Conservation (phyloP, 2,888 invertebrate species). For the Idaea biselata region DNA sequence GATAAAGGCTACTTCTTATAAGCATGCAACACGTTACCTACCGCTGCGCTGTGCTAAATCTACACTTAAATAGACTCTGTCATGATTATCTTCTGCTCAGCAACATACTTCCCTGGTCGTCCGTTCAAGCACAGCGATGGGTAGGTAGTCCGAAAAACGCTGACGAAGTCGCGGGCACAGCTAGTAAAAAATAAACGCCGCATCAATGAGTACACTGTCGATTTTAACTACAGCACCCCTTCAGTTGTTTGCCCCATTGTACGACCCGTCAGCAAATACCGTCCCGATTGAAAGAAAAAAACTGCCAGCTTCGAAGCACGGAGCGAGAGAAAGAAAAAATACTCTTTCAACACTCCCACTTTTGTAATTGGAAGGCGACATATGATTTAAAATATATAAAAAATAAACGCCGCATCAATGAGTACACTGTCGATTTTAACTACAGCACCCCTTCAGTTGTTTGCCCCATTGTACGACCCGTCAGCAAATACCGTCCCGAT, state of each 20-base stretch:
- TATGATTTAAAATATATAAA: not conserved
- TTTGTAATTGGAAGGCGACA: not conserved
- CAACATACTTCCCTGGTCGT: too few relatives aligned
- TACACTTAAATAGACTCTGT: too few relatives aligned
- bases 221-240: constrained; percentile 31
- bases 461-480: constrained; percentile 46
- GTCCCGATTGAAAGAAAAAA: constrained; percentile 41
- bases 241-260: constrained; percentile 50
- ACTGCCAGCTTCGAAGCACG: too few relatives aligned
- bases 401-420: constrained; percentile 29
- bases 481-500: constrained; percentile 44
- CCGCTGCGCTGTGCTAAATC: too few relatives aligned
- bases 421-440: constrained; percentile 21
- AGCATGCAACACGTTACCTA: too few relatives aligned
- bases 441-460: constrained; percentile 41
- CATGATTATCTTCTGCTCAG: too few relatives aligned
- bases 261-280: constrained; percentile 44
- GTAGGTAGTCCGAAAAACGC: too few relatives aligned
- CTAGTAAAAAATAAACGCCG: constrained; percentile 12
- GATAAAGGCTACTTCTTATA: too few relatives aligned
- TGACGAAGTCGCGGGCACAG: too few relatives aligned
- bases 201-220: constrained; percentile 34
- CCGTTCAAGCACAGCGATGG: too few relatives aligned
- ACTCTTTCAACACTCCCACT: not conserved
- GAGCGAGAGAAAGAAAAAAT: not conserved